Percentiles rank a stretch among this genome's conserved stretches.
Evolutionary conservation across 1,140 invertebrate species (phyloP).

Genomic region (Neuroterus valhalla): DNA sequence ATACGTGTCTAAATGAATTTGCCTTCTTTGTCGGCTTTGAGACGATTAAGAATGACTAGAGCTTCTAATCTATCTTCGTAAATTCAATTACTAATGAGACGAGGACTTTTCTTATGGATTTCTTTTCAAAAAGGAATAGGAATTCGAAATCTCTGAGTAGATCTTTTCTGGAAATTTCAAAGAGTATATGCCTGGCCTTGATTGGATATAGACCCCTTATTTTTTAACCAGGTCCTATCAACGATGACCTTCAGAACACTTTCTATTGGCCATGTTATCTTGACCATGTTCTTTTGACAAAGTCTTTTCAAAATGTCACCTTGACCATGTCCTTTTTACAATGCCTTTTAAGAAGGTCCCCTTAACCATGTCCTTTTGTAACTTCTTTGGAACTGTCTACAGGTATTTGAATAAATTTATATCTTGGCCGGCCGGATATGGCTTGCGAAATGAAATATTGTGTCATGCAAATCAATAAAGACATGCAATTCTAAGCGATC

Average conservation of each 20-base stretch:
- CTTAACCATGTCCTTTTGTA: slow-evolving; percentile 8
- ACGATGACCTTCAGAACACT: too few species aligned
- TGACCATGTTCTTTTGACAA: too few species aligned
- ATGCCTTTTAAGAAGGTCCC: too few species aligned
- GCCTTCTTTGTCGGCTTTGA: slow-evolving; percentile 1
- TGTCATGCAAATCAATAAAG: slow-evolving; percentile 55
- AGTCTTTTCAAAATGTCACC: too few species aligned
- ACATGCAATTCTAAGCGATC: slow-evolving; percentile 45
- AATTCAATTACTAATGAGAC: background rate
- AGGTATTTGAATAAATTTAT: slow-evolving; percentile 23
- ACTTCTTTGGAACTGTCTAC: background rate
- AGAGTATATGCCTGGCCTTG: background rate
- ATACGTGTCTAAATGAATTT: slow-evolving; percentile 17
- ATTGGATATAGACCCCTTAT: too few species aligned
- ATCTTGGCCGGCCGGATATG: slow-evolving; percentile 16
- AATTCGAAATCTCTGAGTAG: background rate
- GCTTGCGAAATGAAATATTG: slow-evolving; percentile 20
- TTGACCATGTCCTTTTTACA: too few species aligned
- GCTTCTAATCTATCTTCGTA: background rate
- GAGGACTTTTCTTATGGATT: background rate
- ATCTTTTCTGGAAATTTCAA: background rate
- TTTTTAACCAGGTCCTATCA: too few species aligned
- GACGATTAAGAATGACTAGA: background rate
- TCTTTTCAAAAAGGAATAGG: too few species aligned
- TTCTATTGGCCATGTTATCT: too few species aligned